A percentile compares a stretch with the other conserved stretches of the same genome.
Evolutionary conservation across 92 coral and sea anemone species (phyloP).

Genomic region (Montipora capitata): DNA sequence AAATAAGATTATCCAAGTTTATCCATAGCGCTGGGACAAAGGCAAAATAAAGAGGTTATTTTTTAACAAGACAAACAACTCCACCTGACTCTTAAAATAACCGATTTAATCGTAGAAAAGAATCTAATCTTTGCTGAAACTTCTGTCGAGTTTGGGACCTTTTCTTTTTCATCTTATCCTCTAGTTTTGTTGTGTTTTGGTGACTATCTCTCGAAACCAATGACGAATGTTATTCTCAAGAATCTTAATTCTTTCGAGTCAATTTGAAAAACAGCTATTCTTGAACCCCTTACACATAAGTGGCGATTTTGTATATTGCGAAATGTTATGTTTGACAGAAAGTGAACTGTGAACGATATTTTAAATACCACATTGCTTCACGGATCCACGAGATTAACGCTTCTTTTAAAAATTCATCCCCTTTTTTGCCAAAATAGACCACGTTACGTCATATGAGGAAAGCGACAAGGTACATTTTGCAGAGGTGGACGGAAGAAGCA

Average conservation of each 20-base stretch:
- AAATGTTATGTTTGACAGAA: background rate
- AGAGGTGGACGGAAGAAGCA: background rate
- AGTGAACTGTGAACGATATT: background rate
- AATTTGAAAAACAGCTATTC: background rate
- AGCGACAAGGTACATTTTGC: slow-evolving; percentile 5
- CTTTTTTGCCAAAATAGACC: slow-evolving; percentile 1
- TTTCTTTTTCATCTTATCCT: background rate
- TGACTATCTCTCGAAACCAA: background rate
- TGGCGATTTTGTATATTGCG: slow-evolving; percentile 14
- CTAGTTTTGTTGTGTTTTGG: background rate
- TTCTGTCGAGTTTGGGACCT: background rate
- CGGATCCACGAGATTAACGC: background rate
- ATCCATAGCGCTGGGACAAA: slow-evolving; percentile 16
- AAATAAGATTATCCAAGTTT: background rate
- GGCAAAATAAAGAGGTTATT: slow-evolving; percentile 12
- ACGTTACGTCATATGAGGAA: background rate
- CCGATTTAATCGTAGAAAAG: background rate
- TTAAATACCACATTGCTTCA: background rate
- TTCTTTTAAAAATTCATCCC: background rate
- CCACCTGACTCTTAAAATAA: background rate
- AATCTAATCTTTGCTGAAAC: background rate
- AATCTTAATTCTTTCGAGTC: background rate
- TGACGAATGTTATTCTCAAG: background rate
- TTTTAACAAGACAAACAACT: background rate
- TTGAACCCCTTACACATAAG: background rate